These are phyloP conservation scores for Heliconius congener DNA, from an alignment of 1,140 invertebrate species.

Conservation along the genomic window DNA sequence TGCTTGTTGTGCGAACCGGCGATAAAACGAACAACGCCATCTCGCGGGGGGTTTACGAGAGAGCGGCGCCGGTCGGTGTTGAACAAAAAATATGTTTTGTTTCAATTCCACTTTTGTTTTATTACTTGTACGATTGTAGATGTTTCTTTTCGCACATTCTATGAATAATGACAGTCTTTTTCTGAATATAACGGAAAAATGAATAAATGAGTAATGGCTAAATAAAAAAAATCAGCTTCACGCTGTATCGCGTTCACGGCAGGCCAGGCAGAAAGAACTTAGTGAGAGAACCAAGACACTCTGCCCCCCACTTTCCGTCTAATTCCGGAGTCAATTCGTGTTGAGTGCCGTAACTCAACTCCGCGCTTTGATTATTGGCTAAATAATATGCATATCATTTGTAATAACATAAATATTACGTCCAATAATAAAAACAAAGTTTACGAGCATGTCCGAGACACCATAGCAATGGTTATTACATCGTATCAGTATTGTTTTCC, in stretches of 20 bases:
- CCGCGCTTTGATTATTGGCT: too few species aligned
- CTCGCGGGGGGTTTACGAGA: conserved; percentile 67
- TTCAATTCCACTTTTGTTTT: not conserved
- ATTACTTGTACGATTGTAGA: not conserved
- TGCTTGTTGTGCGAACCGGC: conserved; percentile 72
- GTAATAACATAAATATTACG: not conserved
- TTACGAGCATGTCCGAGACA: conserved; percentile 54
- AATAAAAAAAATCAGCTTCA: too few species aligned
- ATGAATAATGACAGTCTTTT: not conserved
- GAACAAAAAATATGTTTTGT: not conserved
- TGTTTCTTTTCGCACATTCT: not conserved
- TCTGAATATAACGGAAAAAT: not conserved
- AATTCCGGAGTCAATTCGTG: too few species aligned
- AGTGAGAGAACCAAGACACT: too few species aligned
- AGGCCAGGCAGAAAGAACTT: too few species aligned
- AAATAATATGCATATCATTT: not conserved
- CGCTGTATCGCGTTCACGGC: too few species aligned
- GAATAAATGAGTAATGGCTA: too few species aligned
- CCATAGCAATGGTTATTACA: conserved; percentile 68
- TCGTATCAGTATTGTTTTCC: conserved; percentile 64
- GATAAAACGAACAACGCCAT: conserved; percentile 74
- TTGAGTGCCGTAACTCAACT: too few species aligned
- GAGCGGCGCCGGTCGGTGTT: conserved; percentile 48
- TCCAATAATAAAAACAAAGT: conserved; percentile 51
- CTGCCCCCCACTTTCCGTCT: too few species aligned